These are phyloP conservation scores for Aphelinus atriplicis DNA, from an alignment of 1,140 invertebrate genomes.

Conservation along the genomic window DNA sequence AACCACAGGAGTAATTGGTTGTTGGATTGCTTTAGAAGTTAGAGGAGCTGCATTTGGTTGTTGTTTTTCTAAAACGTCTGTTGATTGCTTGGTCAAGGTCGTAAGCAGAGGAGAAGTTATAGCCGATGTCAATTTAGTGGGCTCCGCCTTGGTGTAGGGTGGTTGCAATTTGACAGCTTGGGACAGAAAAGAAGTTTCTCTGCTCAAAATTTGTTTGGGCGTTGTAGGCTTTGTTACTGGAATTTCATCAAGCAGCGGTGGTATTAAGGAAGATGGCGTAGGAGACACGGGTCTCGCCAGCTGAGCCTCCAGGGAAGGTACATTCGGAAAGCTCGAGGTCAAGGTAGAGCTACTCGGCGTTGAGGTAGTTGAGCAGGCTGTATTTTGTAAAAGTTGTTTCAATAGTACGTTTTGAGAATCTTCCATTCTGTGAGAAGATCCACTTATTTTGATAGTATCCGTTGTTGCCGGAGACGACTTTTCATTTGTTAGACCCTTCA, in stretches of 20 bases:
- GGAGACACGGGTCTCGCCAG: slow-evolving; percentile 77
- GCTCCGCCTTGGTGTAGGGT: slow-evolving; percentile 65
- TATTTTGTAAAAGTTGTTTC: slow-evolving; percentile 90
- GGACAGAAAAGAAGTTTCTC: slow-evolving; percentile 70
- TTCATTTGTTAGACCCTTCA: slow-evolving; percentile 47
- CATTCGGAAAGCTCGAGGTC: slow-evolving; percentile 73
- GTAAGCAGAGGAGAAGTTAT: slow-evolving; percentile 43
- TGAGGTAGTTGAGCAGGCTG: slow-evolving; percentile 71
- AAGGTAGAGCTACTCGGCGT: slow-evolving; percentile 63
- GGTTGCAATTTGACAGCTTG: slow-evolving; percentile 57
- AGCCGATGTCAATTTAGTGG: slow-evolving; percentile 65
- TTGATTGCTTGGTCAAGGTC: slow-evolving; percentile 43
- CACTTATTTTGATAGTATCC: slow-evolving; percentile 48
- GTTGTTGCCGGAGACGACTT: slow-evolving; percentile 46
- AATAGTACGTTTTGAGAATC: slow-evolving; percentile 90
- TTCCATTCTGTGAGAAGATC: slow-evolving; percentile 67
- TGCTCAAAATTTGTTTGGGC: slow-evolving; percentile 60
- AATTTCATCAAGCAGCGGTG: slow-evolving; percentile 59
- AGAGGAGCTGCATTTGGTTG: neutral
- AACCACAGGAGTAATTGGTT: neutral
- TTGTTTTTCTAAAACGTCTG: slow-evolving; percentile 17
- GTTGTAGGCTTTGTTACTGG: slow-evolving; percentile 47
- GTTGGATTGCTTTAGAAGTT: slow-evolving; percentile 16
- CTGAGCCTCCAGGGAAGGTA: slow-evolving; percentile 78
- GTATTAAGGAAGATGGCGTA: slow-evolving; percentile 64